These are phyloP conservation scores for Gasteruption jaculator DNA, from an alignment of 2,888 invertebrate genomes.

Conservation along the genomic window DNA sequence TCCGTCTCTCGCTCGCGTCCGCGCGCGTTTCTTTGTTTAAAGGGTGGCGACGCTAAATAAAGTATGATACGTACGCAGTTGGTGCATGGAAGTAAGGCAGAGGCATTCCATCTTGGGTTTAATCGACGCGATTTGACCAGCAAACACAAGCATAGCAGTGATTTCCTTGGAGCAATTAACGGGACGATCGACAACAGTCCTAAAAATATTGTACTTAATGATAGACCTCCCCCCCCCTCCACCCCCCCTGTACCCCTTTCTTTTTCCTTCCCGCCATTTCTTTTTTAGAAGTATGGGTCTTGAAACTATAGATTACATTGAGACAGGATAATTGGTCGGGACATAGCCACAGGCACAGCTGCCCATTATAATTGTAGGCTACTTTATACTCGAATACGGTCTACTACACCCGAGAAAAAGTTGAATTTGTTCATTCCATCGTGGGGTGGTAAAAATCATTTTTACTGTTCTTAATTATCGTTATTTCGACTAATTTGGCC, in stretches of 20 bases:
- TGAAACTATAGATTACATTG: slow-evolving; percentile 38
- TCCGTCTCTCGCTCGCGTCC: too few relatives aligned
- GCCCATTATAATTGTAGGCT: slow-evolving; percentile 36
- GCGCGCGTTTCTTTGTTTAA: too few relatives aligned
- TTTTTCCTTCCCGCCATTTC: too few relatives aligned
- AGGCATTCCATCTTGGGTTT: slow-evolving; percentile 22
- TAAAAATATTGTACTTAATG: slow-evolving; percentile 42
- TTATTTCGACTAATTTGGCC: too few relatives aligned
- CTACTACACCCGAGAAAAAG: neutral
- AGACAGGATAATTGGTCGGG: slow-evolving; percentile 39
- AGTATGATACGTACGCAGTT: too few relatives aligned
- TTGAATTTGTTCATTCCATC: slow-evolving; percentile 2
- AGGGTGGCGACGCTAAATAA: too few relatives aligned
- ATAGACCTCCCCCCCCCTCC: too few relatives aligned
- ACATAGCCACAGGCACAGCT: slow-evolving; percentile 29
- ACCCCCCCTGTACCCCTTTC: too few relatives aligned
- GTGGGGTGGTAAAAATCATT: too few relatives aligned
- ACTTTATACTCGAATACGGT: too few relatives aligned
- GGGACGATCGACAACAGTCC: slow-evolving; percentile 32
- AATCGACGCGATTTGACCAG: slow-evolving; percentile 25
- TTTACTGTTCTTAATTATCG: too few relatives aligned
- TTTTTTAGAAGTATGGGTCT: slow-evolving; percentile 22
- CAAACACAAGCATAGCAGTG: slow-evolving; percentile 12
- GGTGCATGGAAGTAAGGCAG: too few relatives aligned
- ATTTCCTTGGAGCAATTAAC: slow-evolving; percentile 32